Percentiles rank a stretch among this genome's conserved stretches.
phyloP scores from a whole-genome alignment of 2,113 vertebrate genomes.

The Myanophis thanlyinensis region DNA sequence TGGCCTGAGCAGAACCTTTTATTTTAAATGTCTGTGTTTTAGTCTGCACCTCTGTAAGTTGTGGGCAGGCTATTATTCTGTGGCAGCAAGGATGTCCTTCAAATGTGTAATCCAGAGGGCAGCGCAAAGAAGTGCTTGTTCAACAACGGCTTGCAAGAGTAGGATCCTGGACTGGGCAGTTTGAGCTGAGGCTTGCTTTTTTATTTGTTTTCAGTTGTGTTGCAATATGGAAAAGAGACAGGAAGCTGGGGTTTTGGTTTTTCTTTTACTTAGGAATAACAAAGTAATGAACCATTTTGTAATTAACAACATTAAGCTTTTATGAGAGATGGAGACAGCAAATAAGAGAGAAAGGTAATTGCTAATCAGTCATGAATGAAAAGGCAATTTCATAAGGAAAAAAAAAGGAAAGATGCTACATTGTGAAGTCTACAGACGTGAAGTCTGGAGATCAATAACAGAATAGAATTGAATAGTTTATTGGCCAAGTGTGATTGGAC shows the following conservation, averaged over 20 bases:
- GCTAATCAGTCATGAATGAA: neutral
- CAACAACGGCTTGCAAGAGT: rapidly evolving
- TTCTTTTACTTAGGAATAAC: neutral
- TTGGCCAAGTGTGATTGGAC: neutral
- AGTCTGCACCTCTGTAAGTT: conserved; percentile 8
- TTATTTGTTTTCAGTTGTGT: neutral
- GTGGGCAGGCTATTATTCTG: neutral
- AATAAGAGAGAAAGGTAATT: neutral
- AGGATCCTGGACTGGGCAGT: neutral
- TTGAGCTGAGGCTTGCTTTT: neutral
- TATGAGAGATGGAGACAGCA: neutral
- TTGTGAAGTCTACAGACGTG: neutral
- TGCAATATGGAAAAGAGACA: neutral
- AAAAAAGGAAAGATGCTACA: neutral
- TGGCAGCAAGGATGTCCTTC: neutral
- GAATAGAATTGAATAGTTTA: neutral
- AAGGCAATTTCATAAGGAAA: conserved; percentile 1
- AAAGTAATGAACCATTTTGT: neutral
- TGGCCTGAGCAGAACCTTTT: conserved; percentile 17
- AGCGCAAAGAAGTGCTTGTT: neutral
- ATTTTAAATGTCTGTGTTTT: conserved; percentile 31
- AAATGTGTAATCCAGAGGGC: neutral
- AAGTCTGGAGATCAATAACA: neutral
- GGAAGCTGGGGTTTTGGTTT: neutral
- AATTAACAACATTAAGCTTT: neutral